phyloP scores from a whole-genome alignment of 64 coral and sea anemone genomes.

The Montipora capricornis region DNA sequence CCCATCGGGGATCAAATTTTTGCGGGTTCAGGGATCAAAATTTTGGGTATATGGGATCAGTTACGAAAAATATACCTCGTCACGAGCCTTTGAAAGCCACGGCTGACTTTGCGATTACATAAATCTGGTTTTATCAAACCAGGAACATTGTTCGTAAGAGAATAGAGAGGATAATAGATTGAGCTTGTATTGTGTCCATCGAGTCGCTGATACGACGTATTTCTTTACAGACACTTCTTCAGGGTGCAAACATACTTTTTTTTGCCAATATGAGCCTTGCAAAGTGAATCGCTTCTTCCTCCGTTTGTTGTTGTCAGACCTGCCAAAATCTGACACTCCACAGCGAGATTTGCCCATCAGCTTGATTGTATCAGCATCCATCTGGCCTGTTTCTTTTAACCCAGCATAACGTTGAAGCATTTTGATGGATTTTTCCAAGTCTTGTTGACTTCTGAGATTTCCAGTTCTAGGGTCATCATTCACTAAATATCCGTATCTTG shows the following conservation, averaged over 20 bases:
- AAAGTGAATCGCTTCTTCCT: conserved; percentile 72
- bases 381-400: conserved; percentile 69
- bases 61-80: no score
- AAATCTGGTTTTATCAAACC: no score
- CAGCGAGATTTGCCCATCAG: conserved; percentile 78
- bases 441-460: conserved; percentile 33
- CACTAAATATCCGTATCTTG: conserved; percentile 65
- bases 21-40: no score
- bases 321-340: conserved; percentile 76
- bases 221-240: no score
- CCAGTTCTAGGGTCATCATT: conserved; percentile 22
- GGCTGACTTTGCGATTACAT: no score
- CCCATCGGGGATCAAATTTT: no score
- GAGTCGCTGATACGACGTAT: no score
- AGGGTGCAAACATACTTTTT: conserved; percentile 60
- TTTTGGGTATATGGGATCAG: no score
- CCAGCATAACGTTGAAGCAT: conserved; percentile 82
- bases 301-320: conserved; percentile 46
- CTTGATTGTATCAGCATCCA: conserved; percentile 69
- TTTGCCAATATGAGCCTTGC: conserved; percentile 88
- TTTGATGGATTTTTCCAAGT: conserved; percentile 39
- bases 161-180: no score
- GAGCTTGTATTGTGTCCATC: no score
- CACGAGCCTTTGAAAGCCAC: no score
- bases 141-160: no score